Evolutionary conservation across 2,113 vertebrate species (phyloP).

Genomic region (Brachypodius melanocephalos): DNA sequence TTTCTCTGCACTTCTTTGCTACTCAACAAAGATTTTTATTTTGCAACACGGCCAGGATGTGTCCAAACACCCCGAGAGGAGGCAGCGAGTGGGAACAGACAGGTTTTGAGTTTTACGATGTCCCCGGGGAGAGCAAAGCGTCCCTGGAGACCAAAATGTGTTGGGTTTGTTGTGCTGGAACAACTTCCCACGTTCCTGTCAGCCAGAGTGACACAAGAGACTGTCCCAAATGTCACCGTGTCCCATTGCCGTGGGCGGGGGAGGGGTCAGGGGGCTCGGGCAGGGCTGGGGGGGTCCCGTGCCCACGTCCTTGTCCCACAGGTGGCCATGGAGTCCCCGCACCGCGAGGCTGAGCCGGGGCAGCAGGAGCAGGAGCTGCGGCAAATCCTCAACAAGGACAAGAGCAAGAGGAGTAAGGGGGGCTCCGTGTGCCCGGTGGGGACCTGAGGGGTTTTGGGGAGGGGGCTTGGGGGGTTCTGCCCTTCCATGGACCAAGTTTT

Average conservation of each 20-base stretch:
- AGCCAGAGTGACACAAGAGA: neutral
- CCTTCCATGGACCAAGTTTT: neutral
- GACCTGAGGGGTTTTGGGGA: neutral
- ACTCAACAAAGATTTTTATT: neutral
- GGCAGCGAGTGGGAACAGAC: neutral
- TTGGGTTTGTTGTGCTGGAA: neutral
- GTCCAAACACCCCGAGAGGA: neutral
- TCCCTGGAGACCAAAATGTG: neutral
- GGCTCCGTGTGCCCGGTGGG: no score
- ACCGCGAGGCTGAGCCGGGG: slow-evolving; percentile 73
- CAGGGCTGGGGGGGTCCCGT: neutral
- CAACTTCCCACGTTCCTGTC: fast-evolving
- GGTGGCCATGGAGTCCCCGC: slow-evolving; percentile 80
- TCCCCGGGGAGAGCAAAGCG: neutral
- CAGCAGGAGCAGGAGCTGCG: slow-evolving; percentile 82
- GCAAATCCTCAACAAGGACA: slow-evolving; percentile 85
- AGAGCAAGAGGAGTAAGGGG: slow-evolving; percentile 85
- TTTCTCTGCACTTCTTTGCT: neutral
- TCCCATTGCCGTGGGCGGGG: neutral
- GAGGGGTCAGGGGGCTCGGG: neutral
- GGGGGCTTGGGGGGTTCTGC: neutral
- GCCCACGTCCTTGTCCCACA: slow-evolving; percentile 6
- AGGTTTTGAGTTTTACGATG: neutral
- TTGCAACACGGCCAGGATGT: neutral
- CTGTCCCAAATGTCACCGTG: fast-evolving